Evolutionary conservation across 2,113 vertebrate genomes (phyloP), one percentile per base, ranked within the genome.

Genomic region (Crypturellus undulatus): DNA sequence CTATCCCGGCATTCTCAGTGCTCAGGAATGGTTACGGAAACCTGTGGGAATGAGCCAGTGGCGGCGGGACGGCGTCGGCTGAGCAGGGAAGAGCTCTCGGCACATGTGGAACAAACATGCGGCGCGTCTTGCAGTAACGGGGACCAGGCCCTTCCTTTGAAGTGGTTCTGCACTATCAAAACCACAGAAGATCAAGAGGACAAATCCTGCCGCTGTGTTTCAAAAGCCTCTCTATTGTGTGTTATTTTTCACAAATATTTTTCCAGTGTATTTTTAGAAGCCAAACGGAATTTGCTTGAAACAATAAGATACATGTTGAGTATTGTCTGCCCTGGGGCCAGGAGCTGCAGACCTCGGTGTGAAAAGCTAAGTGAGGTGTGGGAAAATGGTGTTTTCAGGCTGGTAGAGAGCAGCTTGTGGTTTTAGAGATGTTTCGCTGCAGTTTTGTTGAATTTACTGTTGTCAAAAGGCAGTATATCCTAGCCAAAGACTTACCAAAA

Each of bases 91-190:
- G 85, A 32, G 0, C 73, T 76, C 85, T 96, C 93, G 92, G 96
- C 92, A 95, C 96, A 94, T 94, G 83, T 96, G 96, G 94, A 54
- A 4, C 1, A 86, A 96, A 94, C 89, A 43, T 95, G 96, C 85
- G 40, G 52, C 5, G n/a, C 59, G 36, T 90, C 79, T 90, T 93
- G 72, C 32, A 84, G 77, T n/a, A 82, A 76, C 45, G 7, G 10
- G 79, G 80, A 79, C 92, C 76, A 62, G 73, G 65, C 65, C 56
- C 73, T 96, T 58, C 56, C 77, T 97, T 95, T 94, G 87, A 96
- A 96, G 92, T 1, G 0, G 40, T 60, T 45, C 49, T 51, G 79
- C 73, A 92, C 77, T 79, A 76, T 91, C 78, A 80, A 89, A 95
- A 89, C 84, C 52, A 51, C 77, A 56, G 4, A 70, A 92, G 26